A percentile compares a stretch with the other conserved stretches of the same genome.
phyloP scores from a whole-genome alignment of 1,140 invertebrate species.

The Cyrtorhinus lividipennis region DNA sequence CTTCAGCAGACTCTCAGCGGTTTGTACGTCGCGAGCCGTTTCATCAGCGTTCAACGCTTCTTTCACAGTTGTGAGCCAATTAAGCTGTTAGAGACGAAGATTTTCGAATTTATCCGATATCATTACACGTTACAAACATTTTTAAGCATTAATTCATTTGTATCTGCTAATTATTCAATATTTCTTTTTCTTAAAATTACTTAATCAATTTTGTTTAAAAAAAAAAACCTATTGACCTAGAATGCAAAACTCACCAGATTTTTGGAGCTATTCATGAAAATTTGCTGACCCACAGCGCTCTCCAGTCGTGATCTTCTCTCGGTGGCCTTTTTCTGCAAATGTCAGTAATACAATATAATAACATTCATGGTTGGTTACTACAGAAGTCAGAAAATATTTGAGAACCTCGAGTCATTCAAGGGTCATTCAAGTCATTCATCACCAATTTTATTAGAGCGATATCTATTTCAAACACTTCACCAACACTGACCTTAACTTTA shows the following conservation, averaged over 20 bases:
- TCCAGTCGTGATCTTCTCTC: slow-evolving; percentile 67
- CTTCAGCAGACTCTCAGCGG: slow-evolving; percentile 79
- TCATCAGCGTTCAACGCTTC: slow-evolving; percentile 68
- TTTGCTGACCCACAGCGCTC: slow-evolving; percentile 85
- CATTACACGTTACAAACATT: not conserved
- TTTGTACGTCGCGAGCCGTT: slow-evolving; percentile 70
- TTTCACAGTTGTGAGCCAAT: slow-evolving; percentile 65
- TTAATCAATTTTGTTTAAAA: too few species aligned
- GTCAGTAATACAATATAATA: slow-evolving; percentile 8
- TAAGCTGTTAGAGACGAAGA: slow-evolving; percentile 32
- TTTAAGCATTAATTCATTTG: not conserved
- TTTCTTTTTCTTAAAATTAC: too few species aligned
- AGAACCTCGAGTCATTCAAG: not conserved
- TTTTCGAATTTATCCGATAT: not conserved
- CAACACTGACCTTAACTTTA: slow-evolving; percentile 47
- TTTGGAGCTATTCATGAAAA: slow-evolving; percentile 78
- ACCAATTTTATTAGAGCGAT: too few species aligned
- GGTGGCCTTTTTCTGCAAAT: slow-evolving; percentile 54
- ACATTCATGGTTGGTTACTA: too few species aligned
- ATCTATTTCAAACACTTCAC: too few species aligned
- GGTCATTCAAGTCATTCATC: too few species aligned
- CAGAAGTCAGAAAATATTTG: not conserved
- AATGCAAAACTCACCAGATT: slow-evolving; percentile 38
- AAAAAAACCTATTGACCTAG: too few species aligned
- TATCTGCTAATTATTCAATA: too few species aligned